Conservation (phyloP, 1,140 invertebrate genomes). For the Sarcophaga peregrina region DNA sequence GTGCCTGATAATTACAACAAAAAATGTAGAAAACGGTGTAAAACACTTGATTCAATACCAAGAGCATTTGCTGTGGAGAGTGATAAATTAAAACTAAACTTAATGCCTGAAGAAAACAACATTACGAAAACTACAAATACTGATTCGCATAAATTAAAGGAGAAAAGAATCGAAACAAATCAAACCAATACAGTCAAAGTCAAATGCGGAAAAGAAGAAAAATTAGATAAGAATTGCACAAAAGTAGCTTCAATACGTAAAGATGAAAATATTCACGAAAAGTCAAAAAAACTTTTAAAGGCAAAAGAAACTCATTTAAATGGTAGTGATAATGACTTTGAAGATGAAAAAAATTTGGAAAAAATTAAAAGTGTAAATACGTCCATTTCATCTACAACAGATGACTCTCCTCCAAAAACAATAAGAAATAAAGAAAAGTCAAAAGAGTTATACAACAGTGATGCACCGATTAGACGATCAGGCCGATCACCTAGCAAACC, state of each 20-base stretch:
- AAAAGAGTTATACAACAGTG: background rate
- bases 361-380: background rate
- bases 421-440: background rate
- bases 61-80: too few relatives aligned
- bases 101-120: too few relatives aligned
- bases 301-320: background rate
- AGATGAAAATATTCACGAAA: background rate
- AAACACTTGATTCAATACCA: too few relatives aligned
- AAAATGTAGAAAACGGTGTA: too few relatives aligned
- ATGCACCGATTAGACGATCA: background rate
- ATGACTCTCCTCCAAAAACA: background rate
- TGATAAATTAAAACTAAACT: too few relatives aligned
- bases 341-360: background rate
- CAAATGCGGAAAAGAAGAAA: background rate
- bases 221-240: background rate
- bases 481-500: conserved; percentile 19
- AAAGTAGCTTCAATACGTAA: background rate
- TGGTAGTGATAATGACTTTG: conserved; percentile 1
- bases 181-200: background rate
- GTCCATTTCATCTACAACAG: background rate
- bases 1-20: too few relatives aligned
- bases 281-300: background rate
- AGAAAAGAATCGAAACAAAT: background rate
- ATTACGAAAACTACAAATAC: too few relatives aligned
- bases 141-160: background rate